A percentile compares a stretch with the other conserved stretches of the same genome.
Evolutionary conservation across 2,113 vertebrate genomes (phyloP).

Genomic region (Hystrix cristata): DNA sequence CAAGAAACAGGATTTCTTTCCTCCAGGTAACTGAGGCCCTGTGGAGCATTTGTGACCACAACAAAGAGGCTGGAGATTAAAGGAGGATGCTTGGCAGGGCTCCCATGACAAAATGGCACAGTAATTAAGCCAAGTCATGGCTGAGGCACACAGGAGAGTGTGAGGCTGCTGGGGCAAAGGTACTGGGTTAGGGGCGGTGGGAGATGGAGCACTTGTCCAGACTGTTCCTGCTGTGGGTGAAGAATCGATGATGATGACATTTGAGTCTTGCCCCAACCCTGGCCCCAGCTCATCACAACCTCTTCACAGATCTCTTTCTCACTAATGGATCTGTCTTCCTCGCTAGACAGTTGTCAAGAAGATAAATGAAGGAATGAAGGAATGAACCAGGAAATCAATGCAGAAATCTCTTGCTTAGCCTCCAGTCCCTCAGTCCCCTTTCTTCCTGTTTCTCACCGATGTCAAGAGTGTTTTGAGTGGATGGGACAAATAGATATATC

Average conservation of each 20-base stretch:
- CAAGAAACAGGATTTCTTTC: constrained; percentile 58
- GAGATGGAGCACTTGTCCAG: not conserved
- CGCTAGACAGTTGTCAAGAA: constrained; percentile 6
- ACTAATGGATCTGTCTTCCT: not conserved
- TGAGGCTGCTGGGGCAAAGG: not conserved
- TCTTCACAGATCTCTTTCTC: not conserved
- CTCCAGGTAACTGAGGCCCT: constrained; percentile 31
- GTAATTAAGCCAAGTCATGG: constrained; percentile 48
- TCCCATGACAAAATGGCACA: not conserved
- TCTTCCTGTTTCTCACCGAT: constrained; percentile 8
- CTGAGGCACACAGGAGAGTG: constrained; percentile 7
- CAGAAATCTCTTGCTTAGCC: not conserved
- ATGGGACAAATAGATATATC: not conserved
- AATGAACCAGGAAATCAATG: not conserved
- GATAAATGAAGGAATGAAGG: not conserved
- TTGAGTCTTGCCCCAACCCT: not conserved
- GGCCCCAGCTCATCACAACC: not conserved
- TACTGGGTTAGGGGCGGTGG: not conserved
- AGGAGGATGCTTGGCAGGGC: constrained; percentile 50
- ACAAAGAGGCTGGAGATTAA: constrained; percentile 67
- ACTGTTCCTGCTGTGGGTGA: not conserved
- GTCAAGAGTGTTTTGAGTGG: not conserved
- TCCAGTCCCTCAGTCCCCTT: not conserved
- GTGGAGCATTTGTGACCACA: constrained; percentile 63
- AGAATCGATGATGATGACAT: not conserved